These are phyloP conservation scores for Centropristis striata DNA, from an alignment of 2,113 vertebrate species.

Conservation along the genomic window DNA sequence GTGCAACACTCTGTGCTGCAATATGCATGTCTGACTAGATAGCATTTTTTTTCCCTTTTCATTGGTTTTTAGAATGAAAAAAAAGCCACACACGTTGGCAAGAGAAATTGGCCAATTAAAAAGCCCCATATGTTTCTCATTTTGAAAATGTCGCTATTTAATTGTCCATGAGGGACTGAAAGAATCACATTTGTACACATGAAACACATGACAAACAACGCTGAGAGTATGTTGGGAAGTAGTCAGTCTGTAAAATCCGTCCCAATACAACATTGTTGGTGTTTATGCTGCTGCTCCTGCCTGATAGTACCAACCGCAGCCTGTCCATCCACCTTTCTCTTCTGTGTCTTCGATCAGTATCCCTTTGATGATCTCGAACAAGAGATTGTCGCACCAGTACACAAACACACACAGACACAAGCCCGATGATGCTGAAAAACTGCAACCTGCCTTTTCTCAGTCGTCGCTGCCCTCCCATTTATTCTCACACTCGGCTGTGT, in stretches of 20 bases:
- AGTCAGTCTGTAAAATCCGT: constrained; percentile 13
- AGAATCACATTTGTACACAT: constrained; percentile 62
- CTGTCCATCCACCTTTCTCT: constrained; percentile 11
- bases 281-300: background rate
- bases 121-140: constrained; percentile 86
- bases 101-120: constrained; percentile 88
- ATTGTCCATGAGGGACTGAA: constrained; percentile 80
- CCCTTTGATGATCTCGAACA: constrained; percentile 16
- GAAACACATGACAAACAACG: constrained; percentile 46
- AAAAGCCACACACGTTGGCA: constrained; percentile 77
- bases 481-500: constrained; percentile 39
- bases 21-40: constrained; percentile 75
- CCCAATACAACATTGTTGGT: background rate
- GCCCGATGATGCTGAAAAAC: constrained; percentile 10
- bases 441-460: constrained; percentile 46
- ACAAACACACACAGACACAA: constrained; percentile 17
- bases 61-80: constrained; percentile 72
- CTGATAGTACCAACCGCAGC: background rate
- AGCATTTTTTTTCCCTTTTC: constrained; percentile 59
- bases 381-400: background rate
- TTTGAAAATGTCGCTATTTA: constrained; percentile 84
- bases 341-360: constrained; percentile 21
- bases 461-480: constrained; percentile 47
- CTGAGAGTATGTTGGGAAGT: constrained; percentile 14
- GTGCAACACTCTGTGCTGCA: constrained; percentile 68